Base-by-base conservation (phyloP, 2,888 invertebrate genomes). In the Drosophila fulvimacula region DNA sequence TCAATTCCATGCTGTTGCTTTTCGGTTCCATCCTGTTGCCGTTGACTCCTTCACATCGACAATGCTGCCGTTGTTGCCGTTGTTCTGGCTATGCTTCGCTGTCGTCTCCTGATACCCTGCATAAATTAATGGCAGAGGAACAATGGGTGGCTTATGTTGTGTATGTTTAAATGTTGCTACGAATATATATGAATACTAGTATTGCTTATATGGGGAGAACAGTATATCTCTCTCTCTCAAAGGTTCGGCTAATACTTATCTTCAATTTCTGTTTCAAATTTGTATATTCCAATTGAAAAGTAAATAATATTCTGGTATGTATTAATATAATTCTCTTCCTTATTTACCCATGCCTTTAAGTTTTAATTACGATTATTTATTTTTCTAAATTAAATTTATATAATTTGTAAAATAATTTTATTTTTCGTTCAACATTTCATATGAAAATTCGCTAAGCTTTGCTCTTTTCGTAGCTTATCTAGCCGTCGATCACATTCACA, bases 1-100 rank as follows among this genome's bases (percentile, higher is more conserved):
- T 80, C 81, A 81, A 81, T 83, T 83, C 81, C 78, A 58, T 67
- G 77, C 73, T 69, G 70, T 74, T 81, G 84, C 70, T 70, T 67
- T 79, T 82, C 59, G 60, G 80, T 71, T 75, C 71, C 80, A 82
- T 75, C 62, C 82, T 71, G 75, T 69, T 78, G 62, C 36, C 63
- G 63, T 61, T 67, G 57, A 61, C 66, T 75, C 63, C 68, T 66
- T 27, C 82, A 59, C 72, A 64, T 58, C 39, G 53, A 61, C 42
- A 38, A 42, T 30, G 52, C 39, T 51, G 17, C 19, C 32, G 19
- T 19, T 19, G 24, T 46, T 56, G 10, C 2, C 24, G 21, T 49
- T 55, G 27, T 34, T 72, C 46, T 58, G 53, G 41, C 62, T 42
- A 46, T 48, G 64, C 69, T 63, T 53, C 38, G 32, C 34, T 48